phyloP scores from a whole-genome alignment of 2,888 invertebrate species.

The Drosophila emarginata region DNA sequence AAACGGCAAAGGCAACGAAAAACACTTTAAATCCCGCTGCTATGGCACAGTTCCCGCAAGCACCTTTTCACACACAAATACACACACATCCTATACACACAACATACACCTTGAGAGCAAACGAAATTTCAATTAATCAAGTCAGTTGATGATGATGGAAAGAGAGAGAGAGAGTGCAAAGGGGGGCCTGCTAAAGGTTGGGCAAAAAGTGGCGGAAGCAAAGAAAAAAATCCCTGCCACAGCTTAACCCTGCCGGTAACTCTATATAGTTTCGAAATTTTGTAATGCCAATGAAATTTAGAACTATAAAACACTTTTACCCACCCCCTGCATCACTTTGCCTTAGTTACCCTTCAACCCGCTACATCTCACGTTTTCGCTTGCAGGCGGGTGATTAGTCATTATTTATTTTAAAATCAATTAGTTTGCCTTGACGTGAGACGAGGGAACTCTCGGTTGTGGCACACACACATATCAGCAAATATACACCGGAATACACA shows the following conservation, averaged over 20 bases:
- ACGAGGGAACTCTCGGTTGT: constrained; percentile 9
- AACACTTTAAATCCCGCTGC: constrained; percentile 43
- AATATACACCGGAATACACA: not conserved
- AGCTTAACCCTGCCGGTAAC: constrained; percentile 36
- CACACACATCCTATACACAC: not conserved
- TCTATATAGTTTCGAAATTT: constrained; percentile 11
- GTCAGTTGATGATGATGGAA: constrained; percentile 15
- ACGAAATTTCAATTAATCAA: constrained; percentile 75
- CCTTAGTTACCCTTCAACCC: constrained; percentile 10
- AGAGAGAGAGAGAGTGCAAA: constrained; percentile 2
- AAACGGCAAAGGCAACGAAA: constrained; percentile 24
- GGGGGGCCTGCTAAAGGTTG: not conserved
- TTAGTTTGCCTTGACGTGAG: constrained; percentile 64
- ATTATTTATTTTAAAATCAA: constrained; percentile 75
- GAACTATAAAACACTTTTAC: constrained; percentile 21
- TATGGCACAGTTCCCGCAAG: constrained; percentile 16
- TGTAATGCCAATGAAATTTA: constrained; percentile 12
- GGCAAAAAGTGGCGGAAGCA: not conserved
- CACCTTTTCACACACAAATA: constrained; percentile 17
- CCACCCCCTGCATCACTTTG: not conserved
- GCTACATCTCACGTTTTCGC: constrained; percentile 12
- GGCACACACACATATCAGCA: not conserved
- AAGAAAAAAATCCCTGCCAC: constrained; percentile 1
- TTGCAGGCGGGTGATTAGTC: constrained; percentile 75
- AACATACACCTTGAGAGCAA: constrained; percentile 60